Evolutionary conservation across 2,113 vertebrate species (phyloP), one percentile per base, ranked within the genome.

Genomic region (Ammospiza caudacuta): DNA sequence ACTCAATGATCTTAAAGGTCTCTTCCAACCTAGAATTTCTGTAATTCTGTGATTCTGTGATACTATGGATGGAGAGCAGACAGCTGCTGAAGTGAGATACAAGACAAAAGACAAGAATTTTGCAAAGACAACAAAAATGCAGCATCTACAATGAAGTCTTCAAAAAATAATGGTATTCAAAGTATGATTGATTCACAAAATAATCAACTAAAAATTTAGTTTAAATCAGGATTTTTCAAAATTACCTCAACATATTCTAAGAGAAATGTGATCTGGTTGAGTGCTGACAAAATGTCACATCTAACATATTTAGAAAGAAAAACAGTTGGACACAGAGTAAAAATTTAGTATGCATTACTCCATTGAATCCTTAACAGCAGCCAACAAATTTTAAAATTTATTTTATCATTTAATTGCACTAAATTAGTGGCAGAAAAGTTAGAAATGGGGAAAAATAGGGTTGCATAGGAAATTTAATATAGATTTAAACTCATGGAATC

Each of bases 401-500:
- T 24, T 61, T 81, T 44, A 29, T 44, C 33, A 1, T 19, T 54
- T 15, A 58, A 33, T 27, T 59, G 29, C 20, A 33, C 41, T 76
- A 28, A 64, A 73, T 55, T 51, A 15, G 6, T 7, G 3, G 17
- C 15, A 55, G 33, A 41, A 87, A 76, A 68, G 54, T 7, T 9
- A 73, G 16, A 76, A 74, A n/a, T 29, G 11, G 12, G 8, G 16
- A 39, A 54, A 88, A 77, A 18, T 12, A 3, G 5, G 33, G 3
- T 64, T 74, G 7, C 11, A 75, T 3, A 46, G 29, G 20, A 94
- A 85, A 91, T 62, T 47, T 39, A 62, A 39, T 39, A 39, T 0
- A 29, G 3, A 63, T 63, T 49, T 41, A 41, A 24, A 24, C 3
- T 5, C 5, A 55, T 0, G 0, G 2, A 82, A 62, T 58, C 27